Evolutionary conservation across 37 sponge, comb jelly and placozoan genomes (phyloP).

Genomic region (Haliclona indistincta): DNA sequence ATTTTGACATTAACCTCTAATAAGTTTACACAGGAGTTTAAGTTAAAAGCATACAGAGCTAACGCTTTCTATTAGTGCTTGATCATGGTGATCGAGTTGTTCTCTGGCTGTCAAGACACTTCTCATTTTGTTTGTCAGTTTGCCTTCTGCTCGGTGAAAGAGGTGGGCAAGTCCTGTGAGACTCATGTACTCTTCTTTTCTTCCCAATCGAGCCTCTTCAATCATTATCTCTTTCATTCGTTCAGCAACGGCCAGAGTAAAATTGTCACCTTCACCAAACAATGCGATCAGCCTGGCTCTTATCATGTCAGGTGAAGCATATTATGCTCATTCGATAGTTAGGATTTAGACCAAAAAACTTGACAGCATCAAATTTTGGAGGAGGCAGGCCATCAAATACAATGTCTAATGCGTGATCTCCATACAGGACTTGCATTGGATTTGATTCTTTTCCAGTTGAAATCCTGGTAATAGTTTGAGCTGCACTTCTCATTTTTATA

Average conservation of each 20-base stretch:
- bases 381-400: slow-evolving; percentile 65
- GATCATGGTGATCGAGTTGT: too few species aligned
- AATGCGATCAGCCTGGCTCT: slow-evolving; percentile 41
- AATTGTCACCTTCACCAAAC: slow-evolving; percentile 68
- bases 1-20: too few species aligned
- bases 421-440: slow-evolving; percentile 76
- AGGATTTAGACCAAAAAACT: slow-evolving; percentile 73
- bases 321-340: slow-evolving; percentile 62
- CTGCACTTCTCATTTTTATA: slow-evolving; percentile 63
- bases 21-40: too few species aligned
- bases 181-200: slow-evolving; percentile 92
- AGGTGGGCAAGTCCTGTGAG: slow-evolving; percentile 56
- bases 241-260: slow-evolving; percentile 46
- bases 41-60: too few species aligned
- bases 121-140: slow-evolving; percentile 58
- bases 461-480: slow-evolving; percentile 60
- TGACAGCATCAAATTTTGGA: slow-evolving; percentile 68
- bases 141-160: slow-evolving; percentile 81
- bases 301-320: slow-evolving; percentile 76
- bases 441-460: slow-evolving; percentile 67
- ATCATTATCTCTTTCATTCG: slow-evolving; percentile 78
- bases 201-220: slow-evolving; percentile 47
- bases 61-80: too few species aligned
- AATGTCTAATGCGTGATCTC: slow-evolving; percentile 68
- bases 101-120: slow-evolving; percentile 41